These are phyloP conservation scores for Euwallacea similis DNA, from an alignment of 1,140 invertebrate species.

Conservation along the genomic window DNA sequence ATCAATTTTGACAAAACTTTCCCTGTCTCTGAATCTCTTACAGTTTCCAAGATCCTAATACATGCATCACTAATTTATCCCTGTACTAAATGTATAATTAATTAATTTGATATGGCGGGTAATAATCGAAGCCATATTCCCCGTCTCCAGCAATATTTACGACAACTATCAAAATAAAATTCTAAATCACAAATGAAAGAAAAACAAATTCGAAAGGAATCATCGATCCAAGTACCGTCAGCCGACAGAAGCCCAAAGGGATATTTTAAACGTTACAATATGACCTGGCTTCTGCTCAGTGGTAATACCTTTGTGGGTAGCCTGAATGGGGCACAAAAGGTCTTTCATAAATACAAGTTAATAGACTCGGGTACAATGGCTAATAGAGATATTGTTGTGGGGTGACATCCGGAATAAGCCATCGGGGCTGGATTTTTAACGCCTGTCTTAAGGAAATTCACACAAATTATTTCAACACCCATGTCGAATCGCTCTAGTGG, in stretches of 20 bases:
- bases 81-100: too few species aligned
- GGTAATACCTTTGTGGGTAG: constrained; percentile 28
- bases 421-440: constrained; percentile 29
- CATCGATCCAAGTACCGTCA: too few species aligned
- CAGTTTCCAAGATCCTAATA: too few species aligned
- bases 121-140: too few species aligned
- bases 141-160: too few species aligned
- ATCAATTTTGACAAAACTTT: too few species aligned
- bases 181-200: too few species aligned
- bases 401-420: constrained; percentile 45
- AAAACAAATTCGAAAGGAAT: too few species aligned
- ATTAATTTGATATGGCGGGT: too few species aligned
- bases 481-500: constrained; percentile 33
- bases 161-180: too few species aligned
- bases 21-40: too few species aligned
- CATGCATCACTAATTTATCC: too few species aligned
- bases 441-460: constrained; percentile 29
- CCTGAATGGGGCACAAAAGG: constrained; percentile 31
- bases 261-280: constrained; percentile 19
- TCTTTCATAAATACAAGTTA: constrained; percentile 47
- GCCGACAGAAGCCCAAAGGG: background rate
- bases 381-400: constrained; percentile 48
- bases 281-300: constrained; percentile 18
- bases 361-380: constrained; percentile 45
- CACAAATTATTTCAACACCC: constrained; percentile 41